phyloP scores from a whole-genome alignment of 2,797 vertebrate genomes.

The Xenops minutus region DNA sequence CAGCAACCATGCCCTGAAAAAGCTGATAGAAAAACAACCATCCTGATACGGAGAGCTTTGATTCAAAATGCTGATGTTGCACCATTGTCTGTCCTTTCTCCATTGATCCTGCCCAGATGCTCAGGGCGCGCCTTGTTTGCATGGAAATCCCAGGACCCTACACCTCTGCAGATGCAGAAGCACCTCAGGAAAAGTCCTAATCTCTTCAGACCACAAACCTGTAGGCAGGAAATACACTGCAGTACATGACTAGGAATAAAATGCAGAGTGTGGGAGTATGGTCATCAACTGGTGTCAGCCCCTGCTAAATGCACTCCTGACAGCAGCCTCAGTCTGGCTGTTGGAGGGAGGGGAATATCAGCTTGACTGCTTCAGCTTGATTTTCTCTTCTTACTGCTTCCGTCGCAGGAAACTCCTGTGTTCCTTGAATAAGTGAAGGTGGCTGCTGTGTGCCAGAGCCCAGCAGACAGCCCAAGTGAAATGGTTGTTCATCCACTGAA shows the following conservation, averaged over 20 bases:
- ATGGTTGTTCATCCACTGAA: not conserved
- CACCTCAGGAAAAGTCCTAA: not conserved
- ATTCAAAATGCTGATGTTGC: not conserved
- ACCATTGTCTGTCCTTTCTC: fast-evolving
- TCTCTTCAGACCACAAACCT: not conserved
- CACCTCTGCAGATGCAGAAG: not conserved
- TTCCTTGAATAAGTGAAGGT: not conserved
- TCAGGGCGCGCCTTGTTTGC: not conserved
- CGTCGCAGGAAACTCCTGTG: not conserved
- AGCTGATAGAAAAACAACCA: not conserved
- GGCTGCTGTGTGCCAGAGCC: not conserved
- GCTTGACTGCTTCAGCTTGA: not conserved
- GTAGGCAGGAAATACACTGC: not conserved
- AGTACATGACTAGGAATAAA: not conserved
- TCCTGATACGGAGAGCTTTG: not conserved
- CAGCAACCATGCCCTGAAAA: not conserved
- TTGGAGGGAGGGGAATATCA: not conserved
- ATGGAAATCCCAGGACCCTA: not conserved
- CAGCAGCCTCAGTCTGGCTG: not conserved
- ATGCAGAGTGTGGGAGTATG: fast-evolving
- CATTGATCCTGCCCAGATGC: not conserved
- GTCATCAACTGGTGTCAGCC: not conserved
- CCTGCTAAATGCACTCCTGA: not conserved
- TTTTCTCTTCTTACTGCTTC: not conserved
- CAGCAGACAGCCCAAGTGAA: not conserved